Base-by-base conservation (phyloP, 2,113 vertebrate genomes). In the Platysternon megacephalum region DNA sequence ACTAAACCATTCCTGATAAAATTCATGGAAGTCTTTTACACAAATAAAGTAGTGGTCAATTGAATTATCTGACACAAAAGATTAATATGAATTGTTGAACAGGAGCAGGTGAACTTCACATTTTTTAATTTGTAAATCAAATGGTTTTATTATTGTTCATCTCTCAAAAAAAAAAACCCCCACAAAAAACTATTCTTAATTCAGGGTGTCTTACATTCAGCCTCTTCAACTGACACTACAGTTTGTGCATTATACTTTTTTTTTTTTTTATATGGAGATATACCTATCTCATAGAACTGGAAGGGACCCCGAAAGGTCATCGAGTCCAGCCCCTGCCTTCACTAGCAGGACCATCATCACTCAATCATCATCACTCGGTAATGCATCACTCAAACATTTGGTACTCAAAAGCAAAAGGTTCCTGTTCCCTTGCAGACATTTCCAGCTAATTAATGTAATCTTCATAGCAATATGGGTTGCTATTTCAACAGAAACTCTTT, bases 381-480 rank as follows among this genome's bases (percentile, higher is more conserved):
- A 81, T 76, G 6, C 32, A 48, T 93, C 51, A 89, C 32, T 92
- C n/a, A 39, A 96, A 96, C 22, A 56, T 90, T 39, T 84, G 42
- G 32, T 65, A 87, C 44, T 93, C 68, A 91, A 90, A 97, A 87
- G 42, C 29, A 92, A 95, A 97, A 95, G 6, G 19, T 95, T 96
- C 88, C 58, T 79, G 42, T 97, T 97, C 92, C 53, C 48, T 98
- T 93, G 65, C 35, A 97, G 91, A 51, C 49, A 95, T 96, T 97
- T 97, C 74, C 80, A 97, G 97, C 90, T 94, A 97, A 96, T 95
- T 94, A 97, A 95, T 91, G 61, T 58, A 76, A 79, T 83, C 58
- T 94, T 96, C 97, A 39, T 90, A 94, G 95, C 93, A 93, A 95
- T 90, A 65, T 84, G 32, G 85, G 84, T 85, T 92, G 55, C 95